These are phyloP conservation scores for Schizaphis graminum DNA, from an alignment of 2,888 invertebrate genomes.

Conservation along the genomic window DNA sequence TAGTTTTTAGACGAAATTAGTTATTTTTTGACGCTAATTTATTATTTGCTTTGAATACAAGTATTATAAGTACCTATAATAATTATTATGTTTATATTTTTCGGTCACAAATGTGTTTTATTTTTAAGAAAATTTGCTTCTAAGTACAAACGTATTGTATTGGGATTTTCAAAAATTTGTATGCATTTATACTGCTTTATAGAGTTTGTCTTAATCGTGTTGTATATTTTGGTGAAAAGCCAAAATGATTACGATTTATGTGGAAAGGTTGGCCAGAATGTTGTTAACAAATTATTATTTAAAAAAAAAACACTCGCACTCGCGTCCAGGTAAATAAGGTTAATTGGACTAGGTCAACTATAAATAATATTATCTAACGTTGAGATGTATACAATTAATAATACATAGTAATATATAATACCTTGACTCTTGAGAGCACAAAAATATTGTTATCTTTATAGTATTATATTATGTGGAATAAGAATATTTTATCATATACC, in stretches of 20 bases:
- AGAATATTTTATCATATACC: not conserved
- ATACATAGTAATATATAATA: conserved; percentile 3
- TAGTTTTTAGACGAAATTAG: not conserved
- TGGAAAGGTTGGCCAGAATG: not conserved
- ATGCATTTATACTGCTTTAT: not conserved
- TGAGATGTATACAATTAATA: not conserved
- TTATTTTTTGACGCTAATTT: not conserved
- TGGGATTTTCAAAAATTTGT: not conserved
- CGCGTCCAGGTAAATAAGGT: not conserved
- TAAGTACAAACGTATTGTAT: not conserved
- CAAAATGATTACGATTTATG: not conserved
- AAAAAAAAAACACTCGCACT: not conserved
- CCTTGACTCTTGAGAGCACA: not conserved
- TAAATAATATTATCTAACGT: conserved; percentile 2
- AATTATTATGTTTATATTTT: not conserved
- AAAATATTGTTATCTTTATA: not conserved
- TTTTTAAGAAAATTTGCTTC: not conserved
- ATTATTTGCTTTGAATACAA: not conserved
- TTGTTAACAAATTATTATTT: not conserved
- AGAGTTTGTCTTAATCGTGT: not conserved
- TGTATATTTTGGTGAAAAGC: not conserved
- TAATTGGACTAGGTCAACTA: conserved; percentile 12
- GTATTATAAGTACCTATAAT: not conserved
- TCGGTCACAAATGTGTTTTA: not conserved
- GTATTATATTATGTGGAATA: not conserved